Conservation (phyloP, 2,888 invertebrate genomes). For the Cheilosia scutellata region DNA sequence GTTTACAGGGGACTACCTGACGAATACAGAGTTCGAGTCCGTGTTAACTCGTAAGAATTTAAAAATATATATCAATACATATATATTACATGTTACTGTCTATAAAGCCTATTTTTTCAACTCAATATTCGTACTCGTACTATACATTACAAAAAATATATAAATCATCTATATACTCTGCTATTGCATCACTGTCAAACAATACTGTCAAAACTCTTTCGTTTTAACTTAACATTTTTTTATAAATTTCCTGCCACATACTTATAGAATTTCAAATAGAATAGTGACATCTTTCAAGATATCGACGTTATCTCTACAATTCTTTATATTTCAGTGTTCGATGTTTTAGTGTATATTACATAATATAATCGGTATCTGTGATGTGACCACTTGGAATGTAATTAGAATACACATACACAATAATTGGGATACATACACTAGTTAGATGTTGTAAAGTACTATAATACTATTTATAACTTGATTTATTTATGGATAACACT, state of each 20-base stretch:
- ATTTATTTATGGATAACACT: conserved; percentile 30
- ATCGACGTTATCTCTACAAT: neutral
- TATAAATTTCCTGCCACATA: conserved; percentile 12
- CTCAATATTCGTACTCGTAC: conserved; percentile 71
- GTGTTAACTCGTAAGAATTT: conserved; percentile 92
- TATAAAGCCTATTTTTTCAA: conserved; percentile 69
- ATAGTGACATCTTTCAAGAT: conserved; percentile 32
- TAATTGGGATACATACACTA: conserved; percentile 43
- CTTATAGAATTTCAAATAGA: conserved; percentile 30
- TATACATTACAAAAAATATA: conserved; percentile 60
- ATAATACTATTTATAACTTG: neutral
- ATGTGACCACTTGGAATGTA: conserved; percentile 43
- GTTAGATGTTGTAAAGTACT: conserved; percentile 62
- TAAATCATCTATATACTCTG: conserved; percentile 55
- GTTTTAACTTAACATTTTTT: conserved; percentile 40
- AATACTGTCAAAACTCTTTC: conserved; percentile 42
- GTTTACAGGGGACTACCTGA: conserved; percentile 88
- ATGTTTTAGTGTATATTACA: conserved; percentile 47
- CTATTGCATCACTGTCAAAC: conserved; percentile 74
- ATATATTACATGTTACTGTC: conserved; percentile 76
- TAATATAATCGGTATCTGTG: conserved; percentile 22
- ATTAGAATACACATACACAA: conserved; percentile 47
- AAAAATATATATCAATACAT: conserved; percentile 79
- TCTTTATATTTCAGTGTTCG: conserved; percentile 44
- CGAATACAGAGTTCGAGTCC: conserved; percentile 93